Base-by-base conservation (phyloP, 2,888 invertebrate genomes). In the Monochamus alternatus region DNA sequence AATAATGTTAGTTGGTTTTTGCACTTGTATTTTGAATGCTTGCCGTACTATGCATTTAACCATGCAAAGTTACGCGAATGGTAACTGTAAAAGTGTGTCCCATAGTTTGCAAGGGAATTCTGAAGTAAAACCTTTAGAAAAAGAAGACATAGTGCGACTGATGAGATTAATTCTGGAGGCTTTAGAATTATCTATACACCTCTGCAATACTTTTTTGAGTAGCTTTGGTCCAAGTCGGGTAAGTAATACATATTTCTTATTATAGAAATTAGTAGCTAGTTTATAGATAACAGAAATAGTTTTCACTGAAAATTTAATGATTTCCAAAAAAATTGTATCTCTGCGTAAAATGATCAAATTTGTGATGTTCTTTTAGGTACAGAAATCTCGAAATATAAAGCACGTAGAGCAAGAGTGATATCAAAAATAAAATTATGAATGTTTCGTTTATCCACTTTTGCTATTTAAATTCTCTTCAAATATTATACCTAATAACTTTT, bases 211-310 rank as follows among this genome's bases (percentile, higher is more conserved):
- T 3, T 78, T 72, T 64, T 67, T 75, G 5, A 65, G 12, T 9
- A 30, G 44, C 12, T 89, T 89, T 78, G 88, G 80, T 64, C 87
- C 5, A 77, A 87, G 64, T 86, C 88, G 22, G 89, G 89, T 80
- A 88, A 88, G 78, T 84, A 88, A n/a, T 84, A 87, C 12, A 14
- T 62, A 31, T 70, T 62, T 62, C 14, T 52, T 52, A 5, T 38
- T 38, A 38, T 4, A 38, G 7, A 38, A 38, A 38, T 38, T 4
- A 38, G 7, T 38, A 22, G 22, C 1, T 22, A 22, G 22, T 22
- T 22, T 22, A 22, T 22, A 1, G 22, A 22, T 22, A 22, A 0
- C 1, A 22, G 1, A 22, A 1, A 22, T 22, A 22, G 22, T 22
- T 22, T 22, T 22, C 22, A 22, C 22, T 22, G 22, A 22, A 22